A percentile compares a stretch with the other conserved stretches of the same genome.
Conservation (phyloP, 2,888 invertebrate species). For the Rugalucina vietnamica region DNA sequence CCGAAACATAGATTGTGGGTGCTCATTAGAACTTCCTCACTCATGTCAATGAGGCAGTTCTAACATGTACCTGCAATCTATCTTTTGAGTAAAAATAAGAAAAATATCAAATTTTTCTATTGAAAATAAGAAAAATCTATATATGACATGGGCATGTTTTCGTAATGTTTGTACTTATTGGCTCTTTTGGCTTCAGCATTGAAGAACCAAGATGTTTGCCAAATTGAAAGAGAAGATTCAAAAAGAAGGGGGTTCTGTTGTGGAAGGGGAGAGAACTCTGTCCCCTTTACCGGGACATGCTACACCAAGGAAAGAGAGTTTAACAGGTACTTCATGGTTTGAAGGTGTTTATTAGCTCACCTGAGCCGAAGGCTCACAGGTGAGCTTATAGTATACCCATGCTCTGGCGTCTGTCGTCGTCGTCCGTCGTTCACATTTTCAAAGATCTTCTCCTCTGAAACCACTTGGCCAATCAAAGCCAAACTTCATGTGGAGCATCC, state of each 20-base stretch:
- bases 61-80: background rate
- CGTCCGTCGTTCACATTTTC: too few relatives aligned
- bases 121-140: too few relatives aligned
- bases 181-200: background rate
- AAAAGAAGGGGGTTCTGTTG: conserved; percentile 72
- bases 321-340: conserved; percentile 64
- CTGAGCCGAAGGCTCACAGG: too few relatives aligned
- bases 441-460: too few relatives aligned
- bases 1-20: too few relatives aligned
- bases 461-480: too few relatives aligned
- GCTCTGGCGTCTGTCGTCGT: too few relatives aligned
- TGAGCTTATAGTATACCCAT: too few relatives aligned
- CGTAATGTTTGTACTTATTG: background rate
- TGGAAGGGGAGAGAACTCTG: conserved; percentile 57
- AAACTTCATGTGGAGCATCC: too few relatives aligned
- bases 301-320: conserved; percentile 64
- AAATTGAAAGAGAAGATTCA: conserved; percentile 79
- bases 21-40: background rate
- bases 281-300: conserved; percentile 63
- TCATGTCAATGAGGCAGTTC: background rate
- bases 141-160: background rate
- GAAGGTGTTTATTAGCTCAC: background rate
- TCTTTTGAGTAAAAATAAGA: too few relatives aligned
- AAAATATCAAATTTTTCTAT: too few relatives aligned
- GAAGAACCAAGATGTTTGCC: conserved; percentile 73